phyloP scores from a whole-genome alignment of 37 sponge, comb jelly and placozoan species.

The Crambe crambe region DNA sequence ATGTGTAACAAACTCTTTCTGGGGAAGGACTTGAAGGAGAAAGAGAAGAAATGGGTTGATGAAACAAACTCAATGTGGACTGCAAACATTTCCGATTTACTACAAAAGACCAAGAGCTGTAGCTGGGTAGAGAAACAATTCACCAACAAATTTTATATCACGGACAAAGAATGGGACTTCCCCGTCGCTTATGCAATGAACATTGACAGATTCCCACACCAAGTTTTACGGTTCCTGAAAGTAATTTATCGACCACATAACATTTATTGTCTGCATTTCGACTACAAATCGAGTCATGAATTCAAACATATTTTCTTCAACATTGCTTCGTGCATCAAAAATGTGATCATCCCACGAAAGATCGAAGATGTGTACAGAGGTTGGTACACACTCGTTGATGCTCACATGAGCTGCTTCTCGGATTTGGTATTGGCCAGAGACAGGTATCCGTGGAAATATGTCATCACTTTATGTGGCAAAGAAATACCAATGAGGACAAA shows the following conservation, averaged over 20 bases:
- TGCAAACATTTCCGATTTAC: neutral
- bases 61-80: neutral
- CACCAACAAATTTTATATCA: neutral
- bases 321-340: neutral
- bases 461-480: constrained; percentile 1
- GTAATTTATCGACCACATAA: neutral
- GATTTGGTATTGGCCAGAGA: neutral
- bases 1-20: neutral
- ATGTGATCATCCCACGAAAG: neutral
- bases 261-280: neutral
- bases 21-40: neutral
- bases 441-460: neutral
- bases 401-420: neutral
- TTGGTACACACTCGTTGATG: neutral
- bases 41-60: neutral
- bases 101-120: neutral
- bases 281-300: neutral
- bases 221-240: neutral
- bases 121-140: neutral
- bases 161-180: neutral
- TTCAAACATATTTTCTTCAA: neutral
- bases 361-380: constrained; percentile 5
- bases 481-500: neutral
- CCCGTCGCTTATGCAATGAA: neutral
- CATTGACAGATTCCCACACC: neutral